Percentiles rank a stretch among this genome's conserved stretches.
Conservation (phyloP, 2,797 vertebrate species). For the Sebastiscus albofasciatus region DNA sequence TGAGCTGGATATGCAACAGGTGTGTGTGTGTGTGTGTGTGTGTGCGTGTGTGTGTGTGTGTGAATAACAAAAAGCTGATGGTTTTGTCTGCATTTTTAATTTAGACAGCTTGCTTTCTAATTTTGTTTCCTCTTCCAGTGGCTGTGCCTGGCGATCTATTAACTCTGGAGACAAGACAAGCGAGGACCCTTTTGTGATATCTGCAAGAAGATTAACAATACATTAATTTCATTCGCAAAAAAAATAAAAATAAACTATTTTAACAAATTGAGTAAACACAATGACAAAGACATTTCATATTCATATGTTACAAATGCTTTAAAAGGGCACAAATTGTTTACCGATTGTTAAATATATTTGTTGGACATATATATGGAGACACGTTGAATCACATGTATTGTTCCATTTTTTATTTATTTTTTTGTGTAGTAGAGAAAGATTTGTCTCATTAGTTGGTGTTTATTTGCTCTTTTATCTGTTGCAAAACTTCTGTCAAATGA, state of each 20-base stretch:
- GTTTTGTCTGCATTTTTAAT: not conserved
- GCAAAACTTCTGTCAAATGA: not conserved
- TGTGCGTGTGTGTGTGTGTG: not conserved
- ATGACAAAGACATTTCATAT: not conserved
- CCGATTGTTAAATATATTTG: not conserved
- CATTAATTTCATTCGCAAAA: not conserved
- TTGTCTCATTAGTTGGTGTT: not conserved
- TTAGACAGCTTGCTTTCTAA: not conserved
- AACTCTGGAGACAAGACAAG: constrained; percentile 6
- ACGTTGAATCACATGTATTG: not conserved
- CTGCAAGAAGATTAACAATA: not conserved
- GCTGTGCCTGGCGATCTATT: constrained; percentile 76
- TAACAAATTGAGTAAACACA: not conserved
- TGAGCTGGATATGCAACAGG: constrained; percentile 81
- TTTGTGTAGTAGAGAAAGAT: not conserved
- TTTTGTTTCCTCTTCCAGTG: constrained; percentile 61
- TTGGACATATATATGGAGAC: not conserved
- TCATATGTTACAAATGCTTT: not conserved
- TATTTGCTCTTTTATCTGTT: not conserved
- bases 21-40: constrained; percentile 17
- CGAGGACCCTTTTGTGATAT: not conserved
- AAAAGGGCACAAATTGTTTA: not conserved
- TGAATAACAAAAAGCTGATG: not conserved
- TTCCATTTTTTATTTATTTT: not conserved
- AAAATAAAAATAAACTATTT: not conserved